phyloP scores from a whole-genome alignment of 1,140 invertebrate species.

The silkworm (Bombyx mori) region ASM3026992v2 NC_085117.1:14389501-14390000 shows the following conservation, averaged over 20 bases:
- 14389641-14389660: too few species aligned
- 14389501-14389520: conserved; percentile 62
- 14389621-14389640: too few species aligned
- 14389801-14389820: too few species aligned
- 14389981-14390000: conserved; percentile 52
- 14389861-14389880: conserved; percentile 31
- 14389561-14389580: conserved; percentile 45
- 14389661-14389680: too few species aligned
- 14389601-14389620: conserved; percentile 10
- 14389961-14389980: conserved; percentile 61
- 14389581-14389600: conserved; percentile 34
- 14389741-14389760: too few species aligned
- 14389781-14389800: too few species aligned
- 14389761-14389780: too few species aligned
- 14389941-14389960: conserved; percentile 64
- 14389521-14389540: conserved; percentile 47
- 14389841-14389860: conserved; percentile 58
- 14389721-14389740: too few species aligned
- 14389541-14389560: conserved; percentile 32
- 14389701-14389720: too few species aligned
- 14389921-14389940: conserved; percentile 54
- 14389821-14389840: conserved; percentile 31
- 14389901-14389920: conserved; percentile 60
- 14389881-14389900: conserved; percentile 46
- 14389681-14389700: too few species aligned